Percentiles rank a stretch among this genome's conserved stretches.
Conservation (phyloP, 2,113 vertebrate species). For the Pica pica region DNA sequence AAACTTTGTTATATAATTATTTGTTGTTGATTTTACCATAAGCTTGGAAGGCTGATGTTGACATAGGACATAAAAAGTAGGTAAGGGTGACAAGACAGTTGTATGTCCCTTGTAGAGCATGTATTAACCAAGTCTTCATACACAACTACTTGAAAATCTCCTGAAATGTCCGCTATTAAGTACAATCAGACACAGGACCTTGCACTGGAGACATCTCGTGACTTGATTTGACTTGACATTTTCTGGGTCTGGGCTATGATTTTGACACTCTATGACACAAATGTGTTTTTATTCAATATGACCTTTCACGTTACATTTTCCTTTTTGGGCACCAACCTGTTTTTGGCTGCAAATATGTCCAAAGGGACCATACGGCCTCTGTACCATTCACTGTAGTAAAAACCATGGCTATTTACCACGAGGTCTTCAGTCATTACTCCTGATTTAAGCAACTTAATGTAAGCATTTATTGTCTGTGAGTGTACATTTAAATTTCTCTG, state of each 20-base stretch:
- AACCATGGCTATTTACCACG: not conserved
- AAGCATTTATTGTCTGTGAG: not conserved
- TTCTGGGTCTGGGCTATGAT: not conserved
- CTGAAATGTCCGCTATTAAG: not conserved
- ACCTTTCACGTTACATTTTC: not conserved
- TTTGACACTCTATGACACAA: not conserved
- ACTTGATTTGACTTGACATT: constrained; percentile 20
- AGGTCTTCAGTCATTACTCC: not conserved
- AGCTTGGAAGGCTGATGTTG: not conserved
- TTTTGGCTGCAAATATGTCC: not conserved
- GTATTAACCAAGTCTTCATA: not conserved
- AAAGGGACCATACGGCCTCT: not conserved
- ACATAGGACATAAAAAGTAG: not conserved
- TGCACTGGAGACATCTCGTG: not conserved
- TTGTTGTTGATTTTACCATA: not conserved
- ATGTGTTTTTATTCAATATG: not conserved
- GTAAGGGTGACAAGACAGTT: not conserved
- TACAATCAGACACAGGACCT: not conserved
- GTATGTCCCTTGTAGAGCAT: not conserved
- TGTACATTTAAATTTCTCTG: not conserved
- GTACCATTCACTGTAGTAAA: not conserved
- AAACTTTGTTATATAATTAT: not conserved
- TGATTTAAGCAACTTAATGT: not conserved
- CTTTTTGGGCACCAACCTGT: not conserved
- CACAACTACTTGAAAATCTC: not conserved